Evolutionary conservation across 2,888 invertebrate species (phyloP), one percentile per base, ranked within the genome.

Genomic region (Amphipoea oculea): DNA sequence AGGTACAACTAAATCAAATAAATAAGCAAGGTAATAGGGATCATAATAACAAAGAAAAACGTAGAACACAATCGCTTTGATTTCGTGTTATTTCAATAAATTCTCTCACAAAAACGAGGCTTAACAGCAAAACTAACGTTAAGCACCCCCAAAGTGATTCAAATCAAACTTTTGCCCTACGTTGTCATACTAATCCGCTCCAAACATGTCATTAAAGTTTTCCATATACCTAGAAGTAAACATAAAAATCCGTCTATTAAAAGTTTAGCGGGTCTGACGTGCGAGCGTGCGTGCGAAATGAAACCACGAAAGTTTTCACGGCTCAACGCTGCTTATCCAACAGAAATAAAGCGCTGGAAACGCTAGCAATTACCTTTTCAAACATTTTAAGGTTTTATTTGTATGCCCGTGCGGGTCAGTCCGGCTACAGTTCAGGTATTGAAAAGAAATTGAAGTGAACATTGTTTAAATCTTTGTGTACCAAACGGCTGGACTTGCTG

Each of bases 281-380:
- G 79, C 74, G 77, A 86, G 83, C 85, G 85, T 91, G 89, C 90
- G 89, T 90, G 89, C 82, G 78, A 86, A 90, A 87, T 88, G 80
- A 87, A 90, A 89, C 90, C 89, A 76, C 90, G 87, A 89, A 92
- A 91, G 85, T 90, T 90, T 87, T 80, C 85, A 81, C 79, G 75
- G 76, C 73, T 77, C 84, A 76, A 51, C 68, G 63, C 84, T 86
- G 77, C 76, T 83, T 80, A 69, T 48, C 66, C 70, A 81, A 81
- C 81, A 83, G 73, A 88, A 81, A 79, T 73, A 78, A 76, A 80
- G 78, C 69, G 75, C 85, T 87, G 69, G 62, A 87, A 76, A 73
- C 29, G 75, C 81, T 84, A 65, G 63, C 66, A 67, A 70, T 78
- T 81, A 87, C 84, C 54, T 83, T 78, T 78, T 67, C 48, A 63